These are phyloP conservation scores for Vespertilio murinus DNA, from an alignment of 2,797 vertebrate genomes.

Conservation along the genomic window DNA sequence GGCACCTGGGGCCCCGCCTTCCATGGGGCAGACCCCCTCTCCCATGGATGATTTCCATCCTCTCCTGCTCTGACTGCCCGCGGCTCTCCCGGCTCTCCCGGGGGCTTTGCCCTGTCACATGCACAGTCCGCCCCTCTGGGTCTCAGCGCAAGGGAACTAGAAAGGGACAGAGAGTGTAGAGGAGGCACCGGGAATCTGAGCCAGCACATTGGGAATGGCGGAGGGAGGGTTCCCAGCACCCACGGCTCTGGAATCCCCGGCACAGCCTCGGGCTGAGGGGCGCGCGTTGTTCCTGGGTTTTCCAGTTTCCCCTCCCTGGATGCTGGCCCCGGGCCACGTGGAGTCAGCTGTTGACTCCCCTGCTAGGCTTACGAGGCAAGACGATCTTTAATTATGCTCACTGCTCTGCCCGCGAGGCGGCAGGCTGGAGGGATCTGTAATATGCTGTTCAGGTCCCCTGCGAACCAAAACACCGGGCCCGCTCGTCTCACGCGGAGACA, in stretches of 20 bases:
- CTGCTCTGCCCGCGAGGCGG: background rate
- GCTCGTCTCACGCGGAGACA: background rate
- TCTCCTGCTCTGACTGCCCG: background rate
- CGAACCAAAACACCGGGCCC: background rate
- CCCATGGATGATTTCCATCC: background rate
- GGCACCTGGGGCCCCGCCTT: background rate
- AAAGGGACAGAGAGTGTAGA: background rate
- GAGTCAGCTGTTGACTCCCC: background rate
- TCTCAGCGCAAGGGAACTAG: background rate
- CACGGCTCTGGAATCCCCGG: background rate
- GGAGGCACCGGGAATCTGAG: background rate
- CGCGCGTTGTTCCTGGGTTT: background rate
- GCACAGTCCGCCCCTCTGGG: background rate
- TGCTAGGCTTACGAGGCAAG: background rate
- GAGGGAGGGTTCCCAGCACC: accelerated
- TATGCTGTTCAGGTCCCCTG: background rate
- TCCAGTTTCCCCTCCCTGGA: background rate
- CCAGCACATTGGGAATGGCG: accelerated
- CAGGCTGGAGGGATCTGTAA: background rate
- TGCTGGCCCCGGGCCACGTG: background rate
- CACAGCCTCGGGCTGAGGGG: background rate
- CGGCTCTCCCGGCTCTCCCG: background rate
- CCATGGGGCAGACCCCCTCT: background rate
- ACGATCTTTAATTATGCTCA: background rate
- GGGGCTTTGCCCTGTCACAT: background rate